phyloP scores from a whole-genome alignment of 1,140 invertebrate species.

The Lerema accius region DNA sequence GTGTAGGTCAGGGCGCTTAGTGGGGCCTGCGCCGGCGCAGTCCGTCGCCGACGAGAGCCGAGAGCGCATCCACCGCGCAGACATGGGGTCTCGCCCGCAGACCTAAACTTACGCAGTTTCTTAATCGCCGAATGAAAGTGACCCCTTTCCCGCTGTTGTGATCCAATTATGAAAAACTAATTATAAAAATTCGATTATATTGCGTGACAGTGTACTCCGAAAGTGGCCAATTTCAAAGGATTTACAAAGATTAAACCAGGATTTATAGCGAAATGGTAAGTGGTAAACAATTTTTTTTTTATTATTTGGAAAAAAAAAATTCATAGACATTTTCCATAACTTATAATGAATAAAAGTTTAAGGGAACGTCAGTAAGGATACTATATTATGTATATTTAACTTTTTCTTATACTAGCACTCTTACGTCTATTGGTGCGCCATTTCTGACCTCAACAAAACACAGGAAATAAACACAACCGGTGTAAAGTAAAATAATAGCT shows the following conservation, averaged over 20 bases:
- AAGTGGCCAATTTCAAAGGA: constrained; percentile 61
- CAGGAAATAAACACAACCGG: no score
- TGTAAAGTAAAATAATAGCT: no score
- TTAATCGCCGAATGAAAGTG: constrained; percentile 54
- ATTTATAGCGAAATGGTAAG: constrained; percentile 63
- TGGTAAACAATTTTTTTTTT: neutral
- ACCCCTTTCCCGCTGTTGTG: constrained; percentile 58
- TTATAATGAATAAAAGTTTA: no score
- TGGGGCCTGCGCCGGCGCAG: constrained; percentile 54
- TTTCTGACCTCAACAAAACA: no score
- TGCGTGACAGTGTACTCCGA: constrained; percentile 54
- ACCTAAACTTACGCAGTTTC: constrained; percentile 41
- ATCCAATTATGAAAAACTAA: constrained; percentile 56
- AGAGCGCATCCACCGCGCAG: constrained; percentile 58
- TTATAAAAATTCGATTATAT: constrained; percentile 47
- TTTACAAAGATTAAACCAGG: constrained; percentile 41
- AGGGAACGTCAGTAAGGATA: no score
- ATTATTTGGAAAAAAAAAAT: no score
- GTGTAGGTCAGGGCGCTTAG: constrained; percentile 70
- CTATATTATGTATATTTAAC: no score
- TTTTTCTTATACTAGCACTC: no score
- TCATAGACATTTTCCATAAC: no score
- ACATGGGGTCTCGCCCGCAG: constrained; percentile 54
- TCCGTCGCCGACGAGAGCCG: constrained; percentile 57
- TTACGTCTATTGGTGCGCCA: no score